Evolutionary conservation across 2,797 vertebrate species (phyloP).

Genomic region (Melanogrammus aeglefinus): DNA sequence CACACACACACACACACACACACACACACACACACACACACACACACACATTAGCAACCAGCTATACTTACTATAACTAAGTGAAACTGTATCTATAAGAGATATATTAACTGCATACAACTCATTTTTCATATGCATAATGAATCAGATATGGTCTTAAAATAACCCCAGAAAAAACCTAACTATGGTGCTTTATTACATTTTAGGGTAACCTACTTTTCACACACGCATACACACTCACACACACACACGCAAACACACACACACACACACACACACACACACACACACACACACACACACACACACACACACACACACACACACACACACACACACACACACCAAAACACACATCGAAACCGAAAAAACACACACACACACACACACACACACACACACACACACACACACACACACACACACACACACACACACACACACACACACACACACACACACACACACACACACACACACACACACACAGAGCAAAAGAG

Average conservation of each 20-base stretch:
- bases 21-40: slow-evolving; percentile 16
- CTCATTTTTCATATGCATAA: neutral
- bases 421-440: no score
- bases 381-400: slow-evolving; percentile 1
- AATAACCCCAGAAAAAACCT: neutral
- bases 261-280: no score
- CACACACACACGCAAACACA: neutral
- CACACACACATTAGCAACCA: neutral
- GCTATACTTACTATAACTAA: neutral
- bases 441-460: neutral
- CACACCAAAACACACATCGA: no score
- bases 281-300: neutral
- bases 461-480: no score
- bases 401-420: neutral
- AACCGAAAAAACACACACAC: neutral
- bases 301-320: neutral
- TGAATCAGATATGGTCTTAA: neutral
- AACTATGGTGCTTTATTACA: slow-evolving; percentile 1
- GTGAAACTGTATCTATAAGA: neutral
- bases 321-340: neutral
- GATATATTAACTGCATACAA: neutral
- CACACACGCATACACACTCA: neutral
- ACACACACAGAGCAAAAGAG: neutral
- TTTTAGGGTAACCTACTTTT: slow-evolving; percentile 5
- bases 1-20: slow-evolving; percentile 19